phyloP scores from a whole-genome alignment of 2,888 invertebrate species.

The Mongoloraphidia duomilia region DNA sequence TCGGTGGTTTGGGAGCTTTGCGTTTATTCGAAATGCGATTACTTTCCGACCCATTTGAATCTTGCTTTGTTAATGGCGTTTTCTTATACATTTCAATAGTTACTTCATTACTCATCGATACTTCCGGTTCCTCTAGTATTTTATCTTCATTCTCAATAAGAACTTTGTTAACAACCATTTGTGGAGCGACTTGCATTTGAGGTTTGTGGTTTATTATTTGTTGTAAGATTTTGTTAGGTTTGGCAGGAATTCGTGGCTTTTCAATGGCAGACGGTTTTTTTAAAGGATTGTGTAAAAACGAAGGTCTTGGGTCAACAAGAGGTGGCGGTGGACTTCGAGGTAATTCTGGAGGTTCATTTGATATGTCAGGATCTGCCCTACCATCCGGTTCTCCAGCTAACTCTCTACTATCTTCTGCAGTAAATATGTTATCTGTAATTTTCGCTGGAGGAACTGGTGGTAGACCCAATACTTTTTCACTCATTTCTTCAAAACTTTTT shows the following conservation, averaged over 20 bases:
- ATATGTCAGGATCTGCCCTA: slow-evolving; percentile 67
- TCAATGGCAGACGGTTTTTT: slow-evolving; percentile 27
- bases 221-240: slow-evolving; percentile 35
- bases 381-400: slow-evolving; percentile 76
- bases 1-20: slow-evolving; percentile 63
- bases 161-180: neutral
- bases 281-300: slow-evolving; percentile 56
- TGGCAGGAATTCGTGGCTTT: slow-evolving; percentile 56
- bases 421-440: slow-evolving; percentile 1
- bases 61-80: slow-evolving; percentile 39
- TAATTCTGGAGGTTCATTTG: slow-evolving; percentile 50
- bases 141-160: neutral
- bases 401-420: slow-evolving; percentile 52
- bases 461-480: slow-evolving; percentile 5
- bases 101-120: slow-evolving; percentile 2
- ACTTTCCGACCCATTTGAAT: slow-evolving; percentile 35
- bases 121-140: neutral
- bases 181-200: slow-evolving; percentile 12
- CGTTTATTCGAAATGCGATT: slow-evolving; percentile 43
- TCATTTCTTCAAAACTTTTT: slow-evolving; percentile 3
- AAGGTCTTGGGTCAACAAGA: slow-evolving; percentile 40
- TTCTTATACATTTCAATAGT: slow-evolving; percentile 15
- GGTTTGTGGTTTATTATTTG: slow-evolving; percentile 3
- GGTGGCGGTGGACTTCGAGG: slow-evolving; percentile 58
- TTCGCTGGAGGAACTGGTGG: slow-evolving; percentile 5